Percentiles rank a stretch among this genome's conserved stretches.
These are phyloP conservation scores for Oligia latruncula DNA, from an alignment of 2,888 invertebrate genomes.

Conservation along the genomic window DNA sequence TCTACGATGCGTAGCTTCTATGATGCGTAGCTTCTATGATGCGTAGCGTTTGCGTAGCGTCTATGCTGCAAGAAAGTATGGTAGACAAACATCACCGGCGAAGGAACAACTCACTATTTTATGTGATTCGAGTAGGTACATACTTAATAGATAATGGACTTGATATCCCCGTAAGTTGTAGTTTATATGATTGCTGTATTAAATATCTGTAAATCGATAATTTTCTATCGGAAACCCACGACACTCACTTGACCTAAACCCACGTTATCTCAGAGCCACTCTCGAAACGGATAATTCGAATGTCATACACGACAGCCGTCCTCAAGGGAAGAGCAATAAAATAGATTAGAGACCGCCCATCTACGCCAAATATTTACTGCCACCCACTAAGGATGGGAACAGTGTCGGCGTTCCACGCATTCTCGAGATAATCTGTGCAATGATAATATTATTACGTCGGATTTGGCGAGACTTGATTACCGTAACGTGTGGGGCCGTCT, in stretches of 20 bases:
- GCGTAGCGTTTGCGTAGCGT: background rate
- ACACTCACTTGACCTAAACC: background rate
- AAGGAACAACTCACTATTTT: background rate
- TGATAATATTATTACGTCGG: slow-evolving; percentile 62
- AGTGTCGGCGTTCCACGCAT: slow-evolving; percentile 53
- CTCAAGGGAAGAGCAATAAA: slow-evolving; percentile 51
- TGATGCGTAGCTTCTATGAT: background rate
- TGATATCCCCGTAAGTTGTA: background rate
- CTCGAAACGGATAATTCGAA: slow-evolving; percentile 7
- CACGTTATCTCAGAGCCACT: slow-evolving; percentile 26
- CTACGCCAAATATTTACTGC: slow-evolving; percentile 51
- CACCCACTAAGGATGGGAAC: slow-evolving; percentile 26
- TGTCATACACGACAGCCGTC: slow-evolving; percentile 33
- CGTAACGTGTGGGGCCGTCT: slow-evolving; percentile 49
- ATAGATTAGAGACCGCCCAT: slow-evolving; percentile 44
- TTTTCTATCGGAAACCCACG: background rate
- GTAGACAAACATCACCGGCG: background rate
- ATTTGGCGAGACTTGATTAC: slow-evolving; percentile 58
- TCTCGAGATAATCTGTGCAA: slow-evolving; percentile 58
- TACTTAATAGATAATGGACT: background rate
- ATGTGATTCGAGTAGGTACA: background rate
- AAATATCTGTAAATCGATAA: background rate
- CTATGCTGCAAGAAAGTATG: background rate
- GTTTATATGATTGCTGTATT: background rate
- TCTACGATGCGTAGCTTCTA: background rate